Percentiles rank a stretch among this genome's conserved stretches.
These are phyloP conservation scores for Leuciscus idus DNA, from an alignment of 2,113 vertebrate species.

Conservation along the genomic window DNA sequence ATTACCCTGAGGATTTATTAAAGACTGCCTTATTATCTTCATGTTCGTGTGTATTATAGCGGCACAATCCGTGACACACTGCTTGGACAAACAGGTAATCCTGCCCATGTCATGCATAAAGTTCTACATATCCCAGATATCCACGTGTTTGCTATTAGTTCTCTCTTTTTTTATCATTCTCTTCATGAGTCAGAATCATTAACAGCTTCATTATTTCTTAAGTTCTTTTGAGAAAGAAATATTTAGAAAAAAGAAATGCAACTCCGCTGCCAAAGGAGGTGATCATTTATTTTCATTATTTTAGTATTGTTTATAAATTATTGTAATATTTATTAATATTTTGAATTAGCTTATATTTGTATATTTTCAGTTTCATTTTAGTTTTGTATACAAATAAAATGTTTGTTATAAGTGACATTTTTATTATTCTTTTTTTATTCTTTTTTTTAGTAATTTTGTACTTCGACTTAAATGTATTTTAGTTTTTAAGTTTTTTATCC, in stretches of 20 bases:
- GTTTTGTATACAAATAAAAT: neutral
- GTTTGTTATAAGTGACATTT: too few relatives aligned
- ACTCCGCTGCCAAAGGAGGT: neutral
- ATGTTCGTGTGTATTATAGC: too few relatives aligned
- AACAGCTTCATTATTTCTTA: neutral
- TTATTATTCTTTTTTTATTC: too few relatives aligned
- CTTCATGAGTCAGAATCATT: neutral
- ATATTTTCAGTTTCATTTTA: neutral
- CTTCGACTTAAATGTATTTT: neutral
- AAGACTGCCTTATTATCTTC: too few relatives aligned
- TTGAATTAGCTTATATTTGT: neutral
- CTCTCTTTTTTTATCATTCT: neutral
- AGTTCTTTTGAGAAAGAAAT: neutral
- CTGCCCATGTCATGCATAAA: neutral
- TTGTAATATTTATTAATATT: neutral
- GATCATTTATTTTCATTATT: neutral
- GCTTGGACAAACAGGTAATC: neutral
- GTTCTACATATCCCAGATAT: neutral
- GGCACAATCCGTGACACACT: too few relatives aligned
- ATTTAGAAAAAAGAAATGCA: neutral
- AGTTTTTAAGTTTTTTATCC: too few relatives aligned
- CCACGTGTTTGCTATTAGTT: neutral
- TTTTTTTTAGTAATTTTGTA: neutral
- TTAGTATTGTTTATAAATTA: neutral
- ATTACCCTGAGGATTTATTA: too few relatives aligned